phyloP scores from a whole-genome alignment of 53 echinoderm and acorn worm genomes.

The Arbacia lixula region DNA sequence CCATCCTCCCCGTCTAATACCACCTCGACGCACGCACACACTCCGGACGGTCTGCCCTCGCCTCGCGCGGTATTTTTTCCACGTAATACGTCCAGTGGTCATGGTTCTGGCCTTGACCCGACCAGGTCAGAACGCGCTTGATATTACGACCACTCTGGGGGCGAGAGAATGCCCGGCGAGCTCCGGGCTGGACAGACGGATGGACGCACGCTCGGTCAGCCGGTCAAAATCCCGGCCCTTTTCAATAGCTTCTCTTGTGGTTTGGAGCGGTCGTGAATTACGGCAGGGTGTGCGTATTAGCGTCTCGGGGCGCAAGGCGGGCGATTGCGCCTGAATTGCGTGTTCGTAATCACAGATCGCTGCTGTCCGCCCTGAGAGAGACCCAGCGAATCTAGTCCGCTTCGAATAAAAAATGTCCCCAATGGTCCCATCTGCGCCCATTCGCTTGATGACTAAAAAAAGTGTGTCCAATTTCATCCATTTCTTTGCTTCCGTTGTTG shows the following conservation, averaged over 20 bases:
- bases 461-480: not conserved
- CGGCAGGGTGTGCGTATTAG: constrained; percentile 24
- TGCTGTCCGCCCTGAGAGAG: constrained; percentile 13
- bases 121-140: constrained; percentile 36
- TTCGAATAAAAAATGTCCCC: not conserved
- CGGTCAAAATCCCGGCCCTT: not conserved
- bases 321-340: constrained; percentile 46
- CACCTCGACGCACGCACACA: too few relatives aligned
- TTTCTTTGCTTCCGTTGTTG: not conserved
- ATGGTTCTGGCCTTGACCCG: constrained; percentile 41
- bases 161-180: constrained; percentile 14
- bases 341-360: constrained; percentile 29
- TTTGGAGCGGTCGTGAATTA: constrained; percentile 41
- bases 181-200: too few relatives aligned
- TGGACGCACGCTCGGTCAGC: not conserved
- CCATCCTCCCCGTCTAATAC: too few relatives aligned
- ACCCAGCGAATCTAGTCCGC: not conserved
- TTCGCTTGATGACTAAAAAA: not conserved
- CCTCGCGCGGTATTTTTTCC: constrained; percentile 33
- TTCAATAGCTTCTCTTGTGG: constrained; percentile 17
- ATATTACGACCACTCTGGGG: constrained; percentile 40
- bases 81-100: constrained; percentile 35
- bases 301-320: constrained; percentile 24
- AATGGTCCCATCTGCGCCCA: not conserved
- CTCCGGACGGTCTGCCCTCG: too few relatives aligned